Evolutionary conservation across 2,888 invertebrate species (phyloP).

Genomic region (Drosophila emarginata): DNA sequence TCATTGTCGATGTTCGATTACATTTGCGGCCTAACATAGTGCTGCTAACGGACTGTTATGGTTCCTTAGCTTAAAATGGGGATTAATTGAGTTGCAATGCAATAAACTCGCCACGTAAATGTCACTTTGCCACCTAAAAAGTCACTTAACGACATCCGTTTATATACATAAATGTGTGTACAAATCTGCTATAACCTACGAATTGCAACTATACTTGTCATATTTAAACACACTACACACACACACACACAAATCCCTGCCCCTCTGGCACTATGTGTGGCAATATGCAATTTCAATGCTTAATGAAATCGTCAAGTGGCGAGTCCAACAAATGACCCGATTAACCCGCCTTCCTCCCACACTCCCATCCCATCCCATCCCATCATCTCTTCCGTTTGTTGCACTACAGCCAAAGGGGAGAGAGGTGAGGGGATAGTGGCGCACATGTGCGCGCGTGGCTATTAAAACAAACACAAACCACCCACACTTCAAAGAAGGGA

Average conservation of each 20-base stretch:
- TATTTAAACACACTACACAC: not conserved
- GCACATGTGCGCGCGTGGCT: constrained; percentile 58
- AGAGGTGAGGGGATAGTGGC: not conserved
- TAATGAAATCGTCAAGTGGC: not conserved
- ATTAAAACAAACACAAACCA: constrained; percentile 60
- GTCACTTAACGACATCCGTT: not conserved
- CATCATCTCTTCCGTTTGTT: not conserved
- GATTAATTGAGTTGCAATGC: not conserved
- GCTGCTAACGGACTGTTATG: too few species aligned
- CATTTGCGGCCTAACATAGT: too few species aligned
- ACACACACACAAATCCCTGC: not conserved
- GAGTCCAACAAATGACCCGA: constrained; percentile 9
- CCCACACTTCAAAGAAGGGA: constrained; percentile 38
- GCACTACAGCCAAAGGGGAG: not conserved
- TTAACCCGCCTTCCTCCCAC: constrained; percentile 2
- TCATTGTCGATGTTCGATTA: too few species aligned
- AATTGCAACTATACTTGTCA: not conserved
- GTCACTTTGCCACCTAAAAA: not conserved
- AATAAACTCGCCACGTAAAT: not conserved
- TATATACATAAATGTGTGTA: not conserved
- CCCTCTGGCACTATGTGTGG: not conserved
- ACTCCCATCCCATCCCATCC: not conserved
- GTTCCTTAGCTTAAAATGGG: not conserved
- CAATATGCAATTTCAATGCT: constrained; percentile 13
- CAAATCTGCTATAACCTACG: not conserved